Evolutionary conservation across 1,140 invertebrate genomes (phyloP).

Genomic region (Vanessa tameamea): DNA sequence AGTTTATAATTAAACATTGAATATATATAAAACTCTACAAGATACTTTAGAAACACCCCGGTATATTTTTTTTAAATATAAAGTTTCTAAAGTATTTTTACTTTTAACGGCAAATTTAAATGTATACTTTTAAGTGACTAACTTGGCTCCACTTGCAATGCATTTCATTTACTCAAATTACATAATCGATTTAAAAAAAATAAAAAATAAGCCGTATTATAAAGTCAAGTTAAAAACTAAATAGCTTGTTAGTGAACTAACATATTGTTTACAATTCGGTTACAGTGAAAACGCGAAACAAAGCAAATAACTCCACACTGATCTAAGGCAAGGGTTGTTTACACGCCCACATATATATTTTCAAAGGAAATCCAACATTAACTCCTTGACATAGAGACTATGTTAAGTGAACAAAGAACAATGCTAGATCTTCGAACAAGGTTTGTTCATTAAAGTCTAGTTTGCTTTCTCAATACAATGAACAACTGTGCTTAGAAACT

Average conservation of each 20-base stretch:
- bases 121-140: no score
- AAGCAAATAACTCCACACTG: conserved; percentile 10
- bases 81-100: no score
- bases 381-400: background rate
- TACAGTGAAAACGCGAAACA: conserved; percentile 14
- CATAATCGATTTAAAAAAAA: no score
- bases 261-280: conserved; percentile 24
- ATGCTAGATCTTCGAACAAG: conserved; percentile 6
- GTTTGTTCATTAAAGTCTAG: conserved; percentile 23
- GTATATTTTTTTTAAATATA: no score
- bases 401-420: background rate
- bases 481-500: conserved; percentile 9
- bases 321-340: conserved; percentile 8
- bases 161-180: no score
- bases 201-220: background rate
- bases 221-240: background rate
- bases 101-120: no score
- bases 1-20: no score
- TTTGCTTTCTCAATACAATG: conserved; percentile 13
- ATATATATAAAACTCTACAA: no score
- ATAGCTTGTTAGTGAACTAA: conserved; percentile 16
- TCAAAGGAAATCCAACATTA: background rate
- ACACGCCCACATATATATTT: background rate
- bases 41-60: no score
- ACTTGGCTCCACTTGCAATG: no score